Conservation (phyloP, 1,140 invertebrate species). For the Ladona fulva region DNA sequence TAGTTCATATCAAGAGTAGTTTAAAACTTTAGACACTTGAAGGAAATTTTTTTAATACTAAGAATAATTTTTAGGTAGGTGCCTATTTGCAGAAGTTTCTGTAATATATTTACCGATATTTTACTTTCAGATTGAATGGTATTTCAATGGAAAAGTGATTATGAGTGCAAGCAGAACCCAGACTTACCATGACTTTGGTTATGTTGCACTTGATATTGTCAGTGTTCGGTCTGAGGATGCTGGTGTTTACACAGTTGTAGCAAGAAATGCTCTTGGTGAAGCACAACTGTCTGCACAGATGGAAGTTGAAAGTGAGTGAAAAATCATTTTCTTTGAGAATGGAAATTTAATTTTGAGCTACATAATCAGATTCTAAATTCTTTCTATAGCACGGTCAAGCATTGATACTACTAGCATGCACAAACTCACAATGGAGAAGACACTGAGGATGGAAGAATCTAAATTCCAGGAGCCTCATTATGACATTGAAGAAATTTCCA, state of each 20-base stretch:
- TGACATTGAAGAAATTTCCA: slow-evolving; percentile 85
- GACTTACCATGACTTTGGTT: slow-evolving; percentile 91
- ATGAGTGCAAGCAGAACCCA: slow-evolving; percentile 78
- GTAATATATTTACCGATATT: neutral
- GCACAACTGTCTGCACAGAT: slow-evolving; percentile 70
- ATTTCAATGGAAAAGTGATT: slow-evolving; percentile 77
- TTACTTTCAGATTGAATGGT: slow-evolving; percentile 68
- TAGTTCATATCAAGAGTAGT: no score
- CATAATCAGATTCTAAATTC: slow-evolving; percentile 6
- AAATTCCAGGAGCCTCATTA: slow-evolving; percentile 80
- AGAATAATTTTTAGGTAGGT: neutral
- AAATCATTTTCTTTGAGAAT: slow-evolving; percentile 9
- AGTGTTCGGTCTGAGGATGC: slow-evolving; percentile 77
- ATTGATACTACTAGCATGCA: slow-evolving; percentile 86
- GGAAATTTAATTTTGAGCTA: neutral
- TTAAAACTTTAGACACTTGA: no score
- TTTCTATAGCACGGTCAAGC: slow-evolving; percentile 60
- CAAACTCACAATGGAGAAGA: slow-evolving; percentile 72
- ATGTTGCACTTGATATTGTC: slow-evolving; percentile 86
- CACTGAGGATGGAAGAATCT: slow-evolving; percentile 73
- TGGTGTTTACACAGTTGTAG: slow-evolving; percentile 79
- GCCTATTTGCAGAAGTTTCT: neutral
- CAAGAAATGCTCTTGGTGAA: slow-evolving; percentile 79
- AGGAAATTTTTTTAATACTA: no score
- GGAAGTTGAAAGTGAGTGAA: slow-evolving; percentile 73